Evolutionary conservation across 2,888 invertebrate genomes (phyloP), one percentile per base, ranked within the genome.

Genomic region (Andrena haemorrhoa): DNA sequence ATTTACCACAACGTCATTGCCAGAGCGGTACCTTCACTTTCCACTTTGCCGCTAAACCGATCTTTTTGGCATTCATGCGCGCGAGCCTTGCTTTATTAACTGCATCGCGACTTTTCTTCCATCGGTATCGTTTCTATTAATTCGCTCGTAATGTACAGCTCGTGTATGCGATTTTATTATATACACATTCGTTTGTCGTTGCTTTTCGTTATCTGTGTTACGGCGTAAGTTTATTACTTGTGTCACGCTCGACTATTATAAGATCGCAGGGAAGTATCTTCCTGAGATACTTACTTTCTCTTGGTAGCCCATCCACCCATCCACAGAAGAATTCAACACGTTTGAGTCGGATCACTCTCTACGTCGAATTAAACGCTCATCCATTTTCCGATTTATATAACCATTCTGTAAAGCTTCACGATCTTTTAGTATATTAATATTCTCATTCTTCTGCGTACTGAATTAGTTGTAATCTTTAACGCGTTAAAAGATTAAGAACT

Each of bases 11-110:
- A 90, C 92, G 90, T 90, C 91, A 91, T 91, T 91, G 90, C 90
- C 89, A 90, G 81, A 83, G 78, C 73, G 51, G 90, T 89, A 92
- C 93, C 92, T 93, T 93, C 93, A 93, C 93, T 93, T 93, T 93
- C 90, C 92, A 90, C 90, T 91, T 89, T 88, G 79, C 89, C 86
- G 88, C 84, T 88, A 87, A 88, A 79, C 82, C 61, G 75, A 85
- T 85, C 79, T 82, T 78, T 88, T 88, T 75, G 89, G 82, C 84
- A 80, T 84, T 65, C 23, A 49, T 69, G 49, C 64, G 26, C 51
- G 35, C 23, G 61, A 26, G 60, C 16, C 49, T 63, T 53, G 49
- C 26, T 60, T 29, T 12, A n/a, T 58, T 31, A 60, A 29, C 29
- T 26, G 4, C 29, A 7, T 29, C 61, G 8, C 3, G n/a, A n/a